phyloP scores from a whole-genome alignment of 2,797 vertebrate genomes.

The Brotogeris chrysoptera region DNA sequence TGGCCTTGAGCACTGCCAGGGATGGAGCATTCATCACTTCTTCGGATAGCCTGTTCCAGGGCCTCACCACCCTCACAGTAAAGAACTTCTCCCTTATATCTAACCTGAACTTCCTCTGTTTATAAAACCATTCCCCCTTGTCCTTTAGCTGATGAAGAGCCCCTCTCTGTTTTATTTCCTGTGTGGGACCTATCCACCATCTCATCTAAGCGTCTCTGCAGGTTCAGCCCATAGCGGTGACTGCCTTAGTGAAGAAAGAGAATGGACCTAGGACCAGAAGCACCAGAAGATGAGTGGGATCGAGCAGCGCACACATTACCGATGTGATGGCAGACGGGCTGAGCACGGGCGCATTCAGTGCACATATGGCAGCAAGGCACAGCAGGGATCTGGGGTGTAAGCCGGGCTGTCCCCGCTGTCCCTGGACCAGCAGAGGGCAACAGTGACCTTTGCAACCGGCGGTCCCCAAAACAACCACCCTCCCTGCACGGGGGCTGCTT shows the following conservation, averaged over 20 bases:
- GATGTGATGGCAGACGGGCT: background rate
- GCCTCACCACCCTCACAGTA: background rate
- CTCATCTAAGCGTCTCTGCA: background rate
- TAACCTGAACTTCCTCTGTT: background rate
- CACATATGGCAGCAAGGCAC: background rate
- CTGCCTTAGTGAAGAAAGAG: background rate
- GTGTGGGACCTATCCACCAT: background rate
- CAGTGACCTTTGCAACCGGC: conserved; percentile 40
- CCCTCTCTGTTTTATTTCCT: background rate
- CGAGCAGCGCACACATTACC: accelerated
- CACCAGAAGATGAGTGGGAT: too few relatives aligned
- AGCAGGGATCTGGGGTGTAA: background rate
- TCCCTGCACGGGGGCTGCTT: background rate
- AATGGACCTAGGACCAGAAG: background rate
- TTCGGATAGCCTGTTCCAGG: background rate
- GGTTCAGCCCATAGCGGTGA: accelerated
- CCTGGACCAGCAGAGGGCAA: conserved; percentile 69
- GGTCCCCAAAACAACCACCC: conserved; percentile 1
- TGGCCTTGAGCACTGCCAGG: background rate
- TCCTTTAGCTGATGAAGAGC: background rate
- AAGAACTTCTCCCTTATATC: background rate
- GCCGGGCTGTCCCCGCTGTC: background rate
- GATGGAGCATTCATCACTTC: background rate
- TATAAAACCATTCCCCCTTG: background rate
- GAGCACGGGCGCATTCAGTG: background rate